Evolutionary conservation across 2,113 vertebrate genomes (phyloP), one percentile per base, ranked within the genome.

Genomic region (Dasyprocta punctata): DNA sequence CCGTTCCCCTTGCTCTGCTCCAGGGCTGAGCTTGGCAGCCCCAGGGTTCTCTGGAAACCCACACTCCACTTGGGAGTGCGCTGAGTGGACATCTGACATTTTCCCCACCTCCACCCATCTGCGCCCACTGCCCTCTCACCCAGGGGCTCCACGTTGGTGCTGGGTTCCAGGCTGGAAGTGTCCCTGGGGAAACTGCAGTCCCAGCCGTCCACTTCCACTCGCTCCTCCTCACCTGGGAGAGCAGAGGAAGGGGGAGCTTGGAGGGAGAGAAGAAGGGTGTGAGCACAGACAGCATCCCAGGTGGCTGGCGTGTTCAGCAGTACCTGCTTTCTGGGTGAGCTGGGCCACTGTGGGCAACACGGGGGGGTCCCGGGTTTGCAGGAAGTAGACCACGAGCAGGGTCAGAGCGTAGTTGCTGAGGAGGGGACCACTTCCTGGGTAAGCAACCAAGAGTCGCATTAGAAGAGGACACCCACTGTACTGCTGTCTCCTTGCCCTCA

Each of bases 401-500:
- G 99, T 99, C 98, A 99, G 98, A 5, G 99, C 99, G 7, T 99
- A 99, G 98, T 99, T 99, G 98, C 99, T 99, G 97, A 99, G 98
- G 91, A 99, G 98, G 4, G 99, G 98, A 3, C 99, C 99, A 0
- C 99, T 98, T 17, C 99, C 99, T 2, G 98, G 98, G 4, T 87
- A 86, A 97, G 90, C 14, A 95, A 95, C 22, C 36, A 90, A 38
- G 5, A 85, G 86, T 69, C 41, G 38, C 20, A 11, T 95, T 91
- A 97, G 90, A 49, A 12, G 11, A 26, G 20, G 67, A 17, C 7
- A 6, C 17, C 16, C 36, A n/a, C 36, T 20, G 17, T 17, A 69
- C 67, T 2, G 2, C 67, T 19, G 36, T n/a, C 47, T 22, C 73
- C 90, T 71, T 44, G 33, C 52, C 49, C 78, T 71, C 52, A 5